Base-by-base conservation (phyloP, 2,888 invertebrate genomes). In the Prosapia bicincta region DNA sequence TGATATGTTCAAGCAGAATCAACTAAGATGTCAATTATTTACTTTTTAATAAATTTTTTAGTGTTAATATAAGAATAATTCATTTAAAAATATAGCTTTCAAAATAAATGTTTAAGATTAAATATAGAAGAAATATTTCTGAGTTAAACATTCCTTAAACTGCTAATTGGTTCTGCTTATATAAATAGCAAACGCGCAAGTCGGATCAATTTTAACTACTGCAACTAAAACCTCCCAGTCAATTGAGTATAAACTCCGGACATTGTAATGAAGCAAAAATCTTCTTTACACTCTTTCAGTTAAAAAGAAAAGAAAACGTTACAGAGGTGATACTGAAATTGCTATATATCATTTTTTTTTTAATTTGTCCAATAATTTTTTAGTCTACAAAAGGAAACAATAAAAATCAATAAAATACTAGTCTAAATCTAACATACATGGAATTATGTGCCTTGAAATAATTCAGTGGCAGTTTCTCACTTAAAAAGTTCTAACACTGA, bases 341-440 rank as follows among this genome's bases (percentile, higher is more conserved):
- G 66, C 32, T 69, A 54, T 32, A 28, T 25, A 25, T n/a, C n/a
- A 73, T 76, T 66, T 68, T 71, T 73, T 66, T 66, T 69, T 69
- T 72, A 65, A 76, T 76, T 69, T 72, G 70, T 68, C 70, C 43
- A 76, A 76, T 76, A 76, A 71, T 70, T 76, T 54, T 69, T 70
- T 66, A 54, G 28, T 68, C 70, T 69, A 73, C 66, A 76, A 28
- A 68, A 76, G 24, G 65, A 76, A 71, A 75, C 38, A 71, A 54
- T 71, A 76, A 73, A 73, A 73, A 73, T 38, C 68, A 76, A 73
- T 72, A 76, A 68, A 76, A 76, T 30, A 66, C 76, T 76, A 76
- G 43, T 76, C 76, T 76, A 76, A 76, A 65, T 67, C 76, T 76
- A 76, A 76, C 76, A 75, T 75, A 75, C 71, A 76, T 76, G 76